A percentile compares a stretch with the other conserved stretches of the same genome.
phyloP scores from a whole-genome alignment of 1,140 invertebrate genomes.

The Choristoneura fumiferana region DNA sequence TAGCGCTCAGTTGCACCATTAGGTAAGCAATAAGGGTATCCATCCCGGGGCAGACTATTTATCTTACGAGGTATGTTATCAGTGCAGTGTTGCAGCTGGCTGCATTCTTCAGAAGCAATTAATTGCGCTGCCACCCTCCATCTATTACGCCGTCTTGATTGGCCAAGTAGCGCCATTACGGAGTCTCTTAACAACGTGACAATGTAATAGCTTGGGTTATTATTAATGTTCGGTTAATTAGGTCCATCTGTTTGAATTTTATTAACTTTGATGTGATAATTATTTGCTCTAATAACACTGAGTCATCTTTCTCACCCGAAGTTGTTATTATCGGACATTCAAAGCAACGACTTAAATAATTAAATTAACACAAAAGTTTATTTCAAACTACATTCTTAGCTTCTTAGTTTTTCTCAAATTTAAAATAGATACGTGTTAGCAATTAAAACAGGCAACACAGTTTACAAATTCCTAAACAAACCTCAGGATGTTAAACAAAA shows the following conservation, averaged over 20 bases:
- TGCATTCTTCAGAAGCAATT: constrained; percentile 52
- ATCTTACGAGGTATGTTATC: constrained; percentile 44
- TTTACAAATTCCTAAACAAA: not conserved
- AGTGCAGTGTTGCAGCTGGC: constrained; percentile 47
- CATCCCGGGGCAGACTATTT: constrained; percentile 30
- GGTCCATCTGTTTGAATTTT: too few species aligned
- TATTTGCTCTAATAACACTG: too few species aligned
- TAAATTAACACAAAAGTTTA: too few species aligned
- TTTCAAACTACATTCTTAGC: too few species aligned
- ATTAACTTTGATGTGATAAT: too few species aligned
- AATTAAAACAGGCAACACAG: not conserved
- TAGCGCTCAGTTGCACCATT: not conserved
- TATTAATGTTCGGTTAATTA: not conserved
- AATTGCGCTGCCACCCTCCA: constrained; percentile 46
- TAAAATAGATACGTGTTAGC: too few species aligned
- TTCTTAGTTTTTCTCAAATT: too few species aligned
- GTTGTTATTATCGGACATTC: too few species aligned
- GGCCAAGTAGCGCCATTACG: constrained; percentile 21
- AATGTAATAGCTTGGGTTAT: not conserved
- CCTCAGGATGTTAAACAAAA: constrained; percentile 7
- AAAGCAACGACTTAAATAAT: too few species aligned
- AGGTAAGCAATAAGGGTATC: constrained; percentile 5
- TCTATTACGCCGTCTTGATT: constrained; percentile 52
- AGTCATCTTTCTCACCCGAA: too few species aligned
- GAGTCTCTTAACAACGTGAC: not conserved